Percentiles rank a stretch among this genome's conserved stretches.
phyloP scores from a whole-genome alignment of 37 sponge, comb jelly and placozoan species.

The Dysidea cf. avara region DNA sequence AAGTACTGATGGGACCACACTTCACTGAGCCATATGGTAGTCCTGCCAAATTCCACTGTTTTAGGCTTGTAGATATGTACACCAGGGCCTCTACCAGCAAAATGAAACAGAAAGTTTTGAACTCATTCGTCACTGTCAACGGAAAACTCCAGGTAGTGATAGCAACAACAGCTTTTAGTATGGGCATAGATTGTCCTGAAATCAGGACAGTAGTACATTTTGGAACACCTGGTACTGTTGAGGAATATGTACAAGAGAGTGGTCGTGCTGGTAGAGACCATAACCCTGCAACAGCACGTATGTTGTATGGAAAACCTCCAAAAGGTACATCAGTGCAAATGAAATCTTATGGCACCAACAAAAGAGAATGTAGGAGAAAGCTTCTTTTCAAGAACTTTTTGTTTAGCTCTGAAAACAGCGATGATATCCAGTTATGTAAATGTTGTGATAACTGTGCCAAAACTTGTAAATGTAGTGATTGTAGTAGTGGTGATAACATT shows the following conservation, averaged over 20 bases:
- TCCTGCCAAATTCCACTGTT: neutral
- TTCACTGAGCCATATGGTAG: constrained; percentile 5
- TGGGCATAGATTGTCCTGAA: constrained; percentile 36
- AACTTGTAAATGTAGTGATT: too few relatives aligned
- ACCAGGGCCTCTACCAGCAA: neutral
- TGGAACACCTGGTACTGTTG: constrained; percentile 29
- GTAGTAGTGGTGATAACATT: too few relatives aligned
- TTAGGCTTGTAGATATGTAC: constrained; percentile 2
- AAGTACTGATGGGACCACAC: neutral
- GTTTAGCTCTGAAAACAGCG: too few relatives aligned
- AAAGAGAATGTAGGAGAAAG: neutral
- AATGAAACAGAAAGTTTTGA: constrained; percentile 16
- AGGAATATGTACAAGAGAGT: constrained; percentile 39
- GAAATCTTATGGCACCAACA: neutral
- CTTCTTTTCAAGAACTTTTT: too few relatives aligned
- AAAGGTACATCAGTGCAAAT: neutral
- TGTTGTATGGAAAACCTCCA: too few relatives aligned
- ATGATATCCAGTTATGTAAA: too few relatives aligned
- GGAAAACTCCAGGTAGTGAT: neutral
- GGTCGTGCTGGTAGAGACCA: constrained; percentile 39
- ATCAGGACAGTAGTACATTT: constrained; percentile 16
- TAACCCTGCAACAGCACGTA: constrained; percentile 3
- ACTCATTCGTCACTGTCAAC: neutral
- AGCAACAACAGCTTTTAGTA: constrained; percentile 30
- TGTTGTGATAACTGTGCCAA: too few relatives aligned